Conservation (phyloP, 2,113 vertebrate species). For the Acrocephalus arundinaceus region DNA sequence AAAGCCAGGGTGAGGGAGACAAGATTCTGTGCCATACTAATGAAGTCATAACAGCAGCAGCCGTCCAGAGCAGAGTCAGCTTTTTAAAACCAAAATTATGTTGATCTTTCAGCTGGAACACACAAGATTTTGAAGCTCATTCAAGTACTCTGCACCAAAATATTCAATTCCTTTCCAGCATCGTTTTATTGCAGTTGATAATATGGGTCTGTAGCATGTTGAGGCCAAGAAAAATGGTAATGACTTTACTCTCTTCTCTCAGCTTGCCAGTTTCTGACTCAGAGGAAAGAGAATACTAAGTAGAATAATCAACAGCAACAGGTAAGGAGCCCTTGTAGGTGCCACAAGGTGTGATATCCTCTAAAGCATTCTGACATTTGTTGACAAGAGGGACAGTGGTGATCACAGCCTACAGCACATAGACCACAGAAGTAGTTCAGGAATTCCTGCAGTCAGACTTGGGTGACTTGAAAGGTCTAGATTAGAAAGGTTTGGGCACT, state of each 20-base stretch:
- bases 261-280: neutral
- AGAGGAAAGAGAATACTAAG: neutral
- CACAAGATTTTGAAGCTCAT: constrained; percentile 33
- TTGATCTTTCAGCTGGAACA: constrained; percentile 39
- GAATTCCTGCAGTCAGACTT: neutral
- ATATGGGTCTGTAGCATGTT: neutral
- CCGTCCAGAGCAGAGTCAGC: neutral
- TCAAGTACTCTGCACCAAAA: constrained; percentile 39
- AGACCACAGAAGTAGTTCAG: neutral
- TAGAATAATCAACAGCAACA: neutral
- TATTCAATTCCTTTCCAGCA: constrained; percentile 9
- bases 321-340: neutral
- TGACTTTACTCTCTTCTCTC: neutral
- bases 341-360: neutral
- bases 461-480: neutral
- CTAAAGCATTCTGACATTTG: neutral
- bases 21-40: neutral
- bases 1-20: neutral
- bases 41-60: constrained; percentile 27
- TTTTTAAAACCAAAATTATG: constrained; percentile 43
- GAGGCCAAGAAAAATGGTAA: constrained; percentile 15
- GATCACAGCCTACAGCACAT: neutral
- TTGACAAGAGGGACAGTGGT: neutral
- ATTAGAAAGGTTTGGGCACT: neutral
- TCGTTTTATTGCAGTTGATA: neutral